Evolutionary conservation across 1,140 invertebrate species (phyloP), one percentile per base, ranked within the genome.

Genomic region (Euborellia annulipes): DNA sequence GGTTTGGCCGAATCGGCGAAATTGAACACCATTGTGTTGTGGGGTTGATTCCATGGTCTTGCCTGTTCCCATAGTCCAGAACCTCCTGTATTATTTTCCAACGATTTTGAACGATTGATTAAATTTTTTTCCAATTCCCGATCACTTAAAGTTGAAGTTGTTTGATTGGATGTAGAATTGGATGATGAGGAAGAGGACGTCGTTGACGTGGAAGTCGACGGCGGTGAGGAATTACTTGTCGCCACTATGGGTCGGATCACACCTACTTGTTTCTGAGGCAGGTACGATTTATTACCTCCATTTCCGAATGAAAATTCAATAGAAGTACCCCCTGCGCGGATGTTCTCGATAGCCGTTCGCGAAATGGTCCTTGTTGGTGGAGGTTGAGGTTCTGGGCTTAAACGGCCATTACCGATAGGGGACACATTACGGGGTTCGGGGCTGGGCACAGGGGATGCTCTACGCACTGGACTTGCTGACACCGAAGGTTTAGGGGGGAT

Each of bases 21-120:
- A 65, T 89, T 86, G 62, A 89, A 89, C 39, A 89, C 82, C 64
- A 87, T 79, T 8, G 81, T 78, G 52, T 76, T 84, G 61, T 62
- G 54, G 45, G 67, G 63, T 40, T 71, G 64, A 54, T 71, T 64
- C 64, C 70, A 66, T 18, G 66, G 54, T 58, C 69, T 69, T 47
- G 69, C 64, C 21, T 48, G 13, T 43, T 68, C 61, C 70, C 71
- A 68, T 7, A 70, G 58, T 18, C 68, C 60, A 41, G 62, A 54
- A 47, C 60, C 45, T 19, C 43, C 34, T 48, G 48, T 41, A 57
- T 60, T 2, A 39, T 36, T 50, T 56, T 47, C 50, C 54, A n/a
- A 54, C 54, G 64, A 75, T 56, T 79, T 82, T 40, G 72, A 70
- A 32, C 70, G 67, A 62, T 82, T 82, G 46, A 78, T 80, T 19